phyloP scores from a whole-genome alignment of 2,113 vertebrate genomes.

The Gymnogyps californianus region DNA sequence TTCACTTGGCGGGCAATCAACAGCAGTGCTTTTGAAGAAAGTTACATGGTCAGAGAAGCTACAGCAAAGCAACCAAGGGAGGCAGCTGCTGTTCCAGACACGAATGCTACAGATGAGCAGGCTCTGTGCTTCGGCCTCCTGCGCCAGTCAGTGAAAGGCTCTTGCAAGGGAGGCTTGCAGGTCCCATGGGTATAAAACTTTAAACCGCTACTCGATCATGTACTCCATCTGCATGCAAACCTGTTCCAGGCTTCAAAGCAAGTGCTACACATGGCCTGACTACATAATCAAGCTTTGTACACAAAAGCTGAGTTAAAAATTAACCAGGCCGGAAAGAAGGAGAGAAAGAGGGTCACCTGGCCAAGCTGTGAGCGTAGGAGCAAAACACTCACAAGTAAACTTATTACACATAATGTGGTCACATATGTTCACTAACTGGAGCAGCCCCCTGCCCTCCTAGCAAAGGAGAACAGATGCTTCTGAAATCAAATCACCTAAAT shows the following conservation, averaged over 20 bases:
- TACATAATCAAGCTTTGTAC: not conserved
- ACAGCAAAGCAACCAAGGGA: not conserved
- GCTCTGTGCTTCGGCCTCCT: not conserved
- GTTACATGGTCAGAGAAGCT: not conserved
- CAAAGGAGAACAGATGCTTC: not conserved
- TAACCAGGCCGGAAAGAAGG: not conserved
- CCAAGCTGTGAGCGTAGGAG: not conserved
- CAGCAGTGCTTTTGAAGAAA: not conserved
- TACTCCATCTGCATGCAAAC: not conserved
- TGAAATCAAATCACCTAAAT: slow-evolving; percentile 30
- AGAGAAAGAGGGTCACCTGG: slow-evolving; percentile 25
- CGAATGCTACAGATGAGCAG: not conserved
- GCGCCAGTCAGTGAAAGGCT: not conserved
- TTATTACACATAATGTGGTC: not conserved
- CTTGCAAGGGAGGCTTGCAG: not conserved
- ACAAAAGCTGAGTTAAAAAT: slow-evolving; percentile 25
- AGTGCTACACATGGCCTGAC: not conserved
- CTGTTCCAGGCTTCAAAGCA: not conserved
- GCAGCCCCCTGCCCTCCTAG: not conserved
- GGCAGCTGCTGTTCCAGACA: not conserved
- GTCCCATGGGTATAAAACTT: not conserved
- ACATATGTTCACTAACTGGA: not conserved
- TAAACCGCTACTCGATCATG: not conserved
- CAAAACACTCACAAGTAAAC: not conserved
- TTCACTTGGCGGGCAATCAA: not conserved